Evolutionary conservation across 2,797 vertebrate genomes (phyloP).

Genomic region (Melopsittacus undulatus): DNA sequence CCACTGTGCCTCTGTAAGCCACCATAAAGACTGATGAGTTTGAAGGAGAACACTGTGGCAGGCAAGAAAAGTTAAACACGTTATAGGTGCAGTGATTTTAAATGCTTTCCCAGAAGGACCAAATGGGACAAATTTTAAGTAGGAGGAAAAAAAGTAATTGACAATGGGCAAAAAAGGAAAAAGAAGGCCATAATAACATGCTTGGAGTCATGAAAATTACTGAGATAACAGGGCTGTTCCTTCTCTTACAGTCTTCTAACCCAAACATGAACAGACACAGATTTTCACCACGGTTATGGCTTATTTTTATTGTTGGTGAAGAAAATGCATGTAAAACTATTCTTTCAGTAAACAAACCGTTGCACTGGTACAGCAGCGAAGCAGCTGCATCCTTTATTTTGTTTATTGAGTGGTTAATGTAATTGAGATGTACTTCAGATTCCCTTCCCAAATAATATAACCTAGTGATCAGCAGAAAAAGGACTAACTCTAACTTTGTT

Average conservation of each 20-base stretch:
- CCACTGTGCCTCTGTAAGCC: background rate
- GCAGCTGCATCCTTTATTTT: slow-evolving; percentile 5
- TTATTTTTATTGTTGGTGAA: background rate
- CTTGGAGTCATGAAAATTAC: background rate
- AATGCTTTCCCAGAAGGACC: background rate
- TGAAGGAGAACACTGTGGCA: background rate
- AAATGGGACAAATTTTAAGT: background rate
- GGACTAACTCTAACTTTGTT: background rate
- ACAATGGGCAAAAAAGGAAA: background rate
- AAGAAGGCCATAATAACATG: background rate
- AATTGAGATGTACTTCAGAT: background rate
- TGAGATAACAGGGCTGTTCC: background rate
- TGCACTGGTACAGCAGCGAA: background rate
- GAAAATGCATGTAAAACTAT: background rate
- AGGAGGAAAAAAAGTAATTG: background rate
- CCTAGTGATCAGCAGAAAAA: background rate
- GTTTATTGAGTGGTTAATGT: background rate
- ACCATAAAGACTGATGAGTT: background rate
- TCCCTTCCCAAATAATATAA: background rate
- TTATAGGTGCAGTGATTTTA: background rate
- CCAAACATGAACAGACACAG: background rate
- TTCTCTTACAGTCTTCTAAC: background rate
- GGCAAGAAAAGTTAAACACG: background rate
- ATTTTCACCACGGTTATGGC: background rate
- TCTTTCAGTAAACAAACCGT: background rate